A percentile compares a stretch with the other conserved stretches of the same genome.
Conservation (phyloP, 2,113 vertebrate species). For the Tursiops truncatus region DNA sequence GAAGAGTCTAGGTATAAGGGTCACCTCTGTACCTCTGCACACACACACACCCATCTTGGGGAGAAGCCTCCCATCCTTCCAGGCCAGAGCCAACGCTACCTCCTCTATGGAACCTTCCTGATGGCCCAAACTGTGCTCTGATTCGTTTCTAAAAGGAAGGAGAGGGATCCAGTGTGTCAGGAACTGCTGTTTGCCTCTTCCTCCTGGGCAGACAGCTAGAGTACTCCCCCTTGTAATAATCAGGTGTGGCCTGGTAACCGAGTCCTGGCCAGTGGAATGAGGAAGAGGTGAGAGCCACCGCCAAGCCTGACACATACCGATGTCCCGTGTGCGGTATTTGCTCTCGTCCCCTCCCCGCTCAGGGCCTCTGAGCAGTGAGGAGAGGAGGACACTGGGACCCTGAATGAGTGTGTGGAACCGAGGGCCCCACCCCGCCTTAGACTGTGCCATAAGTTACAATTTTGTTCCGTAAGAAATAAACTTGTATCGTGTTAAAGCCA, state of each 20-base stretch:
- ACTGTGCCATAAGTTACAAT: not conserved
- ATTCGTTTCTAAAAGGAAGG: not conserved
- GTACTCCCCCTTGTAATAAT: not conserved
- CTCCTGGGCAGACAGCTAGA: not conserved
- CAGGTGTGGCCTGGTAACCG: not conserved
- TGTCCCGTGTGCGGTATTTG: rapidly evolving
- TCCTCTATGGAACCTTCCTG: not conserved
- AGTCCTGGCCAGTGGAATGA: not conserved
- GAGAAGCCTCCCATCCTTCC: not conserved
- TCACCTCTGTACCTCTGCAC: no score
- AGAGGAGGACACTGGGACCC: not conserved
- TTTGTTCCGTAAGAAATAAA: not conserved
- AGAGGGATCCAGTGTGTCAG: not conserved
- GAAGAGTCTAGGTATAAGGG: not conserved
- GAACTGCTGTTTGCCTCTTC: not conserved
- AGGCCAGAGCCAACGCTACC: rapidly evolving
- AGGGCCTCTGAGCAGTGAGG: not conserved
- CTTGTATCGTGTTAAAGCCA: not conserved
- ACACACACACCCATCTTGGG: not conserved
- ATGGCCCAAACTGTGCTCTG: not conserved
- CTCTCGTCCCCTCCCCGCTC: rapidly evolving
- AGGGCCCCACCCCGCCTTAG: not conserved
- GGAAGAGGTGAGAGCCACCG: not conserved
- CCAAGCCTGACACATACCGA: not conserved
- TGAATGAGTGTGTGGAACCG: not conserved